These are phyloP conservation scores for Spilogale gracilis DNA, from an alignment of 2,113 vertebrate genomes.

Conservation along the genomic window DNA sequence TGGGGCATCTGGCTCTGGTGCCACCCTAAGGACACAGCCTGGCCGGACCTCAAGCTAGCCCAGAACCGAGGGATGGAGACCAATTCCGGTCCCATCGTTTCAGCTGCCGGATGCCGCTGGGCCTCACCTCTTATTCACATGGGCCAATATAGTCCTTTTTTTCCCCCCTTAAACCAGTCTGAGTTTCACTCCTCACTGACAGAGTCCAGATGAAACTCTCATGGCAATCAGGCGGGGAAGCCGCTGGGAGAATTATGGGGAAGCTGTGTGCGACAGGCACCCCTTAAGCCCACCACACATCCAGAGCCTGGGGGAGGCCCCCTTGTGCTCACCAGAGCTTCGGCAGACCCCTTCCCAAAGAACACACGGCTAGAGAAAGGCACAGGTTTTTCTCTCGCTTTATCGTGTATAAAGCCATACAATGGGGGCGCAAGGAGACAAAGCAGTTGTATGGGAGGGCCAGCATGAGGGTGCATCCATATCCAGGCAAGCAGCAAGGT, in stretches of 20 bases:
- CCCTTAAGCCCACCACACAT: background rate
- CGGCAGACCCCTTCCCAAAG: slow-evolving; percentile 81
- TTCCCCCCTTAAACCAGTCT: background rate
- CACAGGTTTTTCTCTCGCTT: slow-evolving; percentile 87
- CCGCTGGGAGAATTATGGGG: rapidly evolving
- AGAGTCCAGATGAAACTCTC: background rate
- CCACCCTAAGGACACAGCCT: too few relatives aligned
- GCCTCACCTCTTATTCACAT: background rate
- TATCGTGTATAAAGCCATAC: slow-evolving; percentile 97
- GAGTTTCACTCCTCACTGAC: slow-evolving; percentile 1
- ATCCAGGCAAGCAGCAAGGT: slow-evolving; percentile 82
- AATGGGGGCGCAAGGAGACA: slow-evolving; percentile 92
- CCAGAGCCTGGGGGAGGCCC: background rate
- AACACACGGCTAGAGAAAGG: slow-evolving; percentile 87
- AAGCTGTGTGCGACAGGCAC: rapidly evolving
- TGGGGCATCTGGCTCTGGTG: background rate
- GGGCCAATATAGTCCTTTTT: background rate
- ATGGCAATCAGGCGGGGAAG: background rate
- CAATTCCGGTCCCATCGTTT: rapidly evolving
- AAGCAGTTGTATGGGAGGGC: slow-evolving; percentile 91
- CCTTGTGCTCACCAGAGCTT: background rate
- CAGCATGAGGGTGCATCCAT: slow-evolving; percentile 89
- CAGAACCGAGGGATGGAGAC: background rate
- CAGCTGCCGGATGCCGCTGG: background rate
- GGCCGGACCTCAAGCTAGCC: background rate